Conservation (phyloP, 1,140 invertebrate genomes). For the Carposina sasakii region DNA sequence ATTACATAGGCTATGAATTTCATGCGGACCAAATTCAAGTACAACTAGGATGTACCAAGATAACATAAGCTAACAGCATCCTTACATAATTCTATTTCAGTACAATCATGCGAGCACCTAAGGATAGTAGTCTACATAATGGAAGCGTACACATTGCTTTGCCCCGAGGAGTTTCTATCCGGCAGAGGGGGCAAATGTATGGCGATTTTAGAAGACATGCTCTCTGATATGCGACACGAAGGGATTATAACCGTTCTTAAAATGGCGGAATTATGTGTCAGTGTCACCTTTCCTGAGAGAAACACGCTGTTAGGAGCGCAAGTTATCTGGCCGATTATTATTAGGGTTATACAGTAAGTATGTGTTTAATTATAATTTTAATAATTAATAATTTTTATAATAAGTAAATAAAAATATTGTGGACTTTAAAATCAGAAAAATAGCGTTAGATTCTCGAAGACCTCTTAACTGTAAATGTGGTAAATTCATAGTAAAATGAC, state of each 20-base stretch:
- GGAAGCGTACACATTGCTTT: slow-evolving; percentile 88
- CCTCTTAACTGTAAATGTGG: too few species aligned
- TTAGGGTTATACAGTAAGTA: slow-evolving; percentile 79
- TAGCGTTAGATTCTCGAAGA: too few species aligned
- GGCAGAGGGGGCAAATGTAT: slow-evolving; percentile 81
- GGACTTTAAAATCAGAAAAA: too few species aligned
- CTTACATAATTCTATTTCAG: slow-evolving; percentile 73
- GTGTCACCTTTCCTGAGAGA: slow-evolving; percentile 76
- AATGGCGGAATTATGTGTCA: slow-evolving; percentile 82
- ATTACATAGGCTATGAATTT: too few species aligned
- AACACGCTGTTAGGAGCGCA: slow-evolving; percentile 76
- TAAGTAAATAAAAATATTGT: too few species aligned
- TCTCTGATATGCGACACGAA: slow-evolving; percentile 86
- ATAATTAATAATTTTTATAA: too few species aligned
- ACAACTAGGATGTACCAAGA: too few species aligned
- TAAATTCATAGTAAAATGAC: too few species aligned
- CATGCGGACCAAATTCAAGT: too few species aligned
- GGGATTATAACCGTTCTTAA: slow-evolving; percentile 83
- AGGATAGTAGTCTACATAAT: slow-evolving; percentile 85
- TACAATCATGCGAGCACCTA: slow-evolving; percentile 87
- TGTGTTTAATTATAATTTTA: slow-evolving; percentile 15
- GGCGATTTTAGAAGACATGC: slow-evolving; percentile 77
- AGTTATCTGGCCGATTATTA: slow-evolving; percentile 75
- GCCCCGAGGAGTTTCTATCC: slow-evolving; percentile 84
- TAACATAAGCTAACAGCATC: too few species aligned